Base-by-base conservation (phyloP, 2,888 invertebrate species). In the Agriopis aurantiaria region DNA sequence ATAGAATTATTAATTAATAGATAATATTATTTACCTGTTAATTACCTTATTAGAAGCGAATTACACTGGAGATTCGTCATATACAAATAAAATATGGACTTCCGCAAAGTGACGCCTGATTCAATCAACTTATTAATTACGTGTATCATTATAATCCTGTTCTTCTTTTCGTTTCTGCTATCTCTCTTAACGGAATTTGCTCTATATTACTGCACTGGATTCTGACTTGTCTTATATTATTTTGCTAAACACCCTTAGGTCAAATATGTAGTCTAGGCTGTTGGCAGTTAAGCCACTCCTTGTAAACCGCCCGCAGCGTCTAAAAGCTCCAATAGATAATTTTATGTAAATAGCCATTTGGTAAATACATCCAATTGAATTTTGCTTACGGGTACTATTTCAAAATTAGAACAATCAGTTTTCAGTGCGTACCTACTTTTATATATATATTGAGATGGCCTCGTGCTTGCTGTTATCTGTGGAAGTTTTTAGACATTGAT, bases 261-360 rank as follows among this genome's bases (percentile, higher is more conserved):
- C 12, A 53, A 52, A 14, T 52, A 49, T 40, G 45, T 23, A 33
- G 49, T 49, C 49, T 53, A 63, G 68, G 33, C n/a, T 58, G n/a
- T 48, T 46, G 23, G 49, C 45, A 49, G 57, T 51, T 55, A 33
- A 12, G 48, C 59, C 66, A 63, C 66, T 63, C 70, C 70, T 60
- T 59, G 53, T 33, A 69, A 57, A 71, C 55, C 63, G 70, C 70
- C 70, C 9, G 66, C 62, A 66, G 70, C 62, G 14, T 45, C 60
- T 51, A 53, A 45, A 60, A 60, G 61, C 17, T 49, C n/a, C 46
- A 40, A 61, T 63, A 23, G 58, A 65, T 58, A 63, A 63, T 61
- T 60, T 69, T 57, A 56, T 60, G 52, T 59, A 70, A 63, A 70
- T 62, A 45, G 41, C 58, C 9, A 63, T 66, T 70, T 62, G 49